These are phyloP conservation scores for Hemistola chrysoprasaria DNA, from an alignment of 2,888 invertebrate species.

Conservation along the genomic window DNA sequence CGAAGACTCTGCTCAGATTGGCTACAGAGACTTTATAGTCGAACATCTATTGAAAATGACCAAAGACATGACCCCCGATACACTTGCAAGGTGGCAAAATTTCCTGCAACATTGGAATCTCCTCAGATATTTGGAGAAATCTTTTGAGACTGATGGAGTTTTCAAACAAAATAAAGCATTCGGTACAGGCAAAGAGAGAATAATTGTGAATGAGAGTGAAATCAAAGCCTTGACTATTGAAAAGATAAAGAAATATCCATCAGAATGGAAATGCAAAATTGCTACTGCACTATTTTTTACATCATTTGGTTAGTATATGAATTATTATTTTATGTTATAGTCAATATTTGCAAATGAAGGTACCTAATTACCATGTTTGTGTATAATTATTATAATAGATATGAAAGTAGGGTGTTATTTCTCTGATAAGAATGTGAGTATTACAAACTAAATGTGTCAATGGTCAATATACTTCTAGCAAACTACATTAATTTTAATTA, in stretches of 20 bases:
- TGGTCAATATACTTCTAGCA: constrained; percentile 14
- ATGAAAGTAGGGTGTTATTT: background rate
- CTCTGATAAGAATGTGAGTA: background rate
- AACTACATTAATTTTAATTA: no score
- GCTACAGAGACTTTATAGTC: constrained; percentile 85
- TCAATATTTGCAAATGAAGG: no score
- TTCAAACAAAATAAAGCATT: constrained; percentile 78
- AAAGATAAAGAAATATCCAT: constrained; percentile 65
- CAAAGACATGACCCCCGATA: constrained; percentile 59
- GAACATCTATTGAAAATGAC: constrained; percentile 83
- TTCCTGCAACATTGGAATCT: constrained; percentile 72
- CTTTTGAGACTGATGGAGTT: constrained; percentile 72
- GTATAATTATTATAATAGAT: no score
- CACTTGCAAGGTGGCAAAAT: constrained; percentile 54
- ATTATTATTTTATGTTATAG: background rate
- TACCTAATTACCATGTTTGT: no score
- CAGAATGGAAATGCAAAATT: constrained; percentile 80
- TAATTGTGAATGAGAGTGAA: constrained; percentile 74
- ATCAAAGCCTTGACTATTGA: constrained; percentile 75
- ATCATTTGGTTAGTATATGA: constrained; percentile 71
- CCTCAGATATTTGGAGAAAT: constrained; percentile 67
- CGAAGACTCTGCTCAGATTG: constrained; percentile 79
- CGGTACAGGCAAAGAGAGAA: constrained; percentile 60
- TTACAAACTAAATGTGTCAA: no score
- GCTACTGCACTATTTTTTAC: constrained; percentile 82